phyloP scores from a whole-genome alignment of 2,113 vertebrate genomes.

The Caretta caretta region DNA sequence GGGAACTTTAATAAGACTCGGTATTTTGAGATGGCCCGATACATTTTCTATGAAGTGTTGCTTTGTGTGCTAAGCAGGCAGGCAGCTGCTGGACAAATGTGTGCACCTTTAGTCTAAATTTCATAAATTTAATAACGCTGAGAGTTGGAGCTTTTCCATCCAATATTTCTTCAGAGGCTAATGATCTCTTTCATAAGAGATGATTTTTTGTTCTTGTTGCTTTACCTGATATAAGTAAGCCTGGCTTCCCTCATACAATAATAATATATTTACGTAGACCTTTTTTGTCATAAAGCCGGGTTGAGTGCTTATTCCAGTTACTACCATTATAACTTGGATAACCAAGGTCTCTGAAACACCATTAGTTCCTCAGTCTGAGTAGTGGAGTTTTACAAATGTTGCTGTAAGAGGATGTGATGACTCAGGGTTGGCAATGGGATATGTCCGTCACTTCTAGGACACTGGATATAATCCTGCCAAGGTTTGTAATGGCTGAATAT shows the following conservation, averaged over 20 bases:
- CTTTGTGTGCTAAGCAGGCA: neutral
- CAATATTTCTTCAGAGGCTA: slow-evolving; percentile 20
- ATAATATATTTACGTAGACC: slow-evolving; percentile 4
- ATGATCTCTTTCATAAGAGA: slow-evolving; percentile 12
- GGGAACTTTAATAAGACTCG: neutral
- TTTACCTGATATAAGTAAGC: slow-evolving; percentile 23
- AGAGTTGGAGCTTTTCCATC: slow-evolving; percentile 9
- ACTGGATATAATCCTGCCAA: neutral
- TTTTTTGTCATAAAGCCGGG: neutral
- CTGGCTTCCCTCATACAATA: slow-evolving; percentile 22
- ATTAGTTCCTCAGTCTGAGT: neutral
- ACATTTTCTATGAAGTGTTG: neutral
- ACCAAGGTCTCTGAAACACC: neutral
- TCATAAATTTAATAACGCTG: slow-evolving; percentile 39
- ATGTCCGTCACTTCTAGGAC: slow-evolving; percentile 14
- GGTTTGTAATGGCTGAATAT: neutral
- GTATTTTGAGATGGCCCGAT: neutral
- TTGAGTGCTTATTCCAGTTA: slow-evolving; percentile 48
- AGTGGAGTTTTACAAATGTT: slow-evolving; percentile 5
- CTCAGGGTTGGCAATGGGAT: neutral
- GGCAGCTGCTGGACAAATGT: slow-evolving; percentile 17
- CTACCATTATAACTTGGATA: neutral
- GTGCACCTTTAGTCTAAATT: slow-evolving; percentile 49
- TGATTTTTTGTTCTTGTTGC: slow-evolving; percentile 28
- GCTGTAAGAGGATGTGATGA: neutral